These are phyloP conservation scores for Stichopus chloronotus DNA, from an alignment of 35 echinoderm and acorn worm genomes.

Conservation along the genomic window DNA sequence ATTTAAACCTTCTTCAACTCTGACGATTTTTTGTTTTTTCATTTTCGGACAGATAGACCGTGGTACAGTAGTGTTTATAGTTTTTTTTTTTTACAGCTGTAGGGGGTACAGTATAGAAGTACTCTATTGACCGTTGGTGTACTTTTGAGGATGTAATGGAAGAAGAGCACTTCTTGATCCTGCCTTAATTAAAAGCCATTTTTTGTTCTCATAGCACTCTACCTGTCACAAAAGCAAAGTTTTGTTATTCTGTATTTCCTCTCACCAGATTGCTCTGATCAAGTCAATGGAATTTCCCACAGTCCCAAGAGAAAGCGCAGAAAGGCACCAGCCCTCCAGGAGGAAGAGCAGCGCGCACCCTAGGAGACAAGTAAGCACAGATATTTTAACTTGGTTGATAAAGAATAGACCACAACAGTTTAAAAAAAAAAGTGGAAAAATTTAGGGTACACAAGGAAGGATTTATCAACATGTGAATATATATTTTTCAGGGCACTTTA, in stretches of 20 bases:
- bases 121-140: too few species aligned
- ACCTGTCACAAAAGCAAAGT: too few species aligned
- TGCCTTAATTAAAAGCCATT: too few species aligned
- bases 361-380: not conserved
- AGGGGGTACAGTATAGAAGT: too few species aligned
- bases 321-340: not conserved
- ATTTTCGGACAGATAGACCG: too few species aligned
- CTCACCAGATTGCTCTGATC: conserved; percentile 1
- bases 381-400: not conserved
- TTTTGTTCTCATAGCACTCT: too few species aligned
- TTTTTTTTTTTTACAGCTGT: too few species aligned
- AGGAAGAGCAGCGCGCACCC: conserved; percentile 18
- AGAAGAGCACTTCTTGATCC: too few species aligned
- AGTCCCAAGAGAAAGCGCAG: not conserved
- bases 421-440: not conserved
- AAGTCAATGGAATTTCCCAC: conserved; percentile 31
- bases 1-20: too few species aligned
- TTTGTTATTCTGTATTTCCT: not conserved
- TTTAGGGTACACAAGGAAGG: not conserved
- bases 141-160: too few species aligned
- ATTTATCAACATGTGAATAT: not conserved
- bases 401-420: not conserved
- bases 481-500: not conserved
- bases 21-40: too few species aligned
- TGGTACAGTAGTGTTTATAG: too few species aligned